Percentiles rank a stretch among this genome's conserved stretches.
These are phyloP conservation scores for Pseudococcus jackbeardsleyi DNA, from an alignment of 2,888 invertebrate species.

Conservation along the genomic window DNA sequence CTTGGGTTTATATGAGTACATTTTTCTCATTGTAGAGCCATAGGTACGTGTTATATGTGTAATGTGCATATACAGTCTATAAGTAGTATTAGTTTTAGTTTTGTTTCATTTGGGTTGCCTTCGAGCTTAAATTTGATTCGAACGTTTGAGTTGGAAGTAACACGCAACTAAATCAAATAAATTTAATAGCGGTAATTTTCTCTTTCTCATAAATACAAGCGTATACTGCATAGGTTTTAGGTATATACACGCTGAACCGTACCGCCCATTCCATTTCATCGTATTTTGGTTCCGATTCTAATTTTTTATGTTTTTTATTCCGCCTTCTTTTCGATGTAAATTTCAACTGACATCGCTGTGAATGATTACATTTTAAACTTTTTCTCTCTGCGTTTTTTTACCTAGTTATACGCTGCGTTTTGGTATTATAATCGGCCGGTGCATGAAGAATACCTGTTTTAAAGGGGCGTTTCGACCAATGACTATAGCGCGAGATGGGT, in stretches of 20 bases:
- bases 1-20: background rate
- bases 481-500: constrained; percentile 4
- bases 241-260: constrained; percentile 58
- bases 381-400: constrained; percentile 17
- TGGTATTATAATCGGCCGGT: constrained; percentile 16
- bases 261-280: constrained; percentile 61
- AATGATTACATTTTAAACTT: constrained; percentile 56
- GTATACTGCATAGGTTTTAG: constrained; percentile 16
- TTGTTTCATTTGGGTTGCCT: constrained; percentile 53
- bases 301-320: constrained; percentile 60
- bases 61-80: background rate
- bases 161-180: constrained; percentile 64
- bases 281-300: constrained; percentile 63
- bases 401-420: background rate
- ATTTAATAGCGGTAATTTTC: constrained; percentile 59
- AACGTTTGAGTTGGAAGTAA: constrained; percentile 53
- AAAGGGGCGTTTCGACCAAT: constrained; percentile 34
- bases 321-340: constrained; percentile 64
- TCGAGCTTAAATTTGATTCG: constrained; percentile 61
- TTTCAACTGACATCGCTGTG: constrained; percentile 61
- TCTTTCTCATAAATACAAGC: constrained; percentile 61
- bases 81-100: constrained; percentile 36
- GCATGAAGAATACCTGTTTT: constrained; percentile 28
- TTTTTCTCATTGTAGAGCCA: background rate
- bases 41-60: constrained; percentile 1